Evolutionary conservation across 2,113 vertebrate genomes (phyloP).

Genomic region (Dromiciops gliroides): DNA sequence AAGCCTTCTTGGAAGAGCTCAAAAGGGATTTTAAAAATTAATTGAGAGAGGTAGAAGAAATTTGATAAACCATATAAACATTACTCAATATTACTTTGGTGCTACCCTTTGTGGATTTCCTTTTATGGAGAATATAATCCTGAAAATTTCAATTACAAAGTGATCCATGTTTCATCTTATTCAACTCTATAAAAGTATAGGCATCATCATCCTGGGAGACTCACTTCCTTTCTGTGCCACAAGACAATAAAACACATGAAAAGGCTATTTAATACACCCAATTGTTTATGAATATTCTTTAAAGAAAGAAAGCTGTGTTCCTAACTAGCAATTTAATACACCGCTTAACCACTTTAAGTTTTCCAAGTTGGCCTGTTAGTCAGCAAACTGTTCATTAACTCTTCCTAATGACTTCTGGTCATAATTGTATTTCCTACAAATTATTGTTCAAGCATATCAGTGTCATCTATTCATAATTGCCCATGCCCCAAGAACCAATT

Average conservation of each 20-base stretch:
- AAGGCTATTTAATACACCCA: conserved; percentile 51
- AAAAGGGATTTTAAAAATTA: no score
- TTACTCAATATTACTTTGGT: neutral
- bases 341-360: conserved; percentile 59
- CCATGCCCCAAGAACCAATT: conserved; percentile 39
- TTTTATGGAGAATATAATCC: neutral
- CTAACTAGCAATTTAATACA: conserved; percentile 64
- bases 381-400: conserved; percentile 71
- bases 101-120: neutral
- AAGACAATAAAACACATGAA: conserved; percentile 51
- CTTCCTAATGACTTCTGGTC: conserved; percentile 68
- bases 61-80: neutral
- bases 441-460: conserved; percentile 69
- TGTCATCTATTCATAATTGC: conserved; percentile 71
- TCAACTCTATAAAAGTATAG: conserved; percentile 28
- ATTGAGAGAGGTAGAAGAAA: no score
- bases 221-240: conserved; percentile 38
- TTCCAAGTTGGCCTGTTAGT: conserved; percentile 64
- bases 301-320: conserved; percentile 39
- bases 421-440: conserved; percentile 77
- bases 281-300: conserved; percentile 59
- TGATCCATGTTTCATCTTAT: conserved; percentile 18
- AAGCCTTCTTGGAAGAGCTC: no score
- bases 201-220: neutral
- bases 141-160: neutral